Evolutionary conservation across 1,140 invertebrate genomes (phyloP).

Genomic region (Zaprionus ornatus): DNA sequence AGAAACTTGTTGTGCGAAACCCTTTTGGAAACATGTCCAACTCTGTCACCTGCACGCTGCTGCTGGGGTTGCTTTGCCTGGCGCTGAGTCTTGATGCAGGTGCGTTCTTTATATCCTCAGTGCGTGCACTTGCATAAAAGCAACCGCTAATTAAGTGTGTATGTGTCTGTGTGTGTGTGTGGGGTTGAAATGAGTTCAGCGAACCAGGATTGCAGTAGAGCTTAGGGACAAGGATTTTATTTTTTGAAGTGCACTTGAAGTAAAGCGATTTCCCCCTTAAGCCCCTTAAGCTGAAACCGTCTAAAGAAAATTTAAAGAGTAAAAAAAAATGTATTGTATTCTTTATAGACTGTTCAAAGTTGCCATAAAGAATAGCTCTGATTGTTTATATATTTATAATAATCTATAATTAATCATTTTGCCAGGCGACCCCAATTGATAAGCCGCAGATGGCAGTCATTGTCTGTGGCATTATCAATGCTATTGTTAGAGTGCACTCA

Average conservation of each 20-base stretch:
- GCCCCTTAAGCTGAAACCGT: neutral
- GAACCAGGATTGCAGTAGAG: slow-evolving; percentile 17
- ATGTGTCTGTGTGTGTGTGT: slow-evolving; percentile 26
- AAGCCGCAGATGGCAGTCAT: slow-evolving; percentile 31
- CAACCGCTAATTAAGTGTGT: slow-evolving; percentile 63
- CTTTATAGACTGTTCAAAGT: too few species aligned
- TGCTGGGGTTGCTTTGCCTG: slow-evolving; percentile 54
- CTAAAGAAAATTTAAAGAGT: too few species aligned
- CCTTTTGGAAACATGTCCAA: slow-evolving; percentile 43
- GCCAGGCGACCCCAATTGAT: slow-evolving; percentile 51
- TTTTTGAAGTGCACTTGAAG: neutral
- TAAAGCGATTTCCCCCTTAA: neutral
- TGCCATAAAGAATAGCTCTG: too few species aligned
- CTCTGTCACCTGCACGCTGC: slow-evolving; percentile 54
- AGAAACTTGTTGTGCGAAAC: slow-evolving; percentile 24
- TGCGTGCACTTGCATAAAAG: slow-evolving; percentile 45
- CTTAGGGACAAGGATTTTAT: neutral
- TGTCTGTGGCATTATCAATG: slow-evolving; percentile 50
- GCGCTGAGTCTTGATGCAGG: slow-evolving; percentile 63
- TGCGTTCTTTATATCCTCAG: slow-evolving; percentile 35
- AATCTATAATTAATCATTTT: slow-evolving; percentile 37
- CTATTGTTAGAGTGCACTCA: slow-evolving; percentile 20
- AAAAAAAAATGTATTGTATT: too few species aligned
- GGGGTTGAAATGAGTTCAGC: slow-evolving; percentile 30
- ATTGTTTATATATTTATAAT: neutral